phyloP scores from a whole-genome alignment of 2,888 invertebrate species.

The Caenorhabditis sinica region DNA sequence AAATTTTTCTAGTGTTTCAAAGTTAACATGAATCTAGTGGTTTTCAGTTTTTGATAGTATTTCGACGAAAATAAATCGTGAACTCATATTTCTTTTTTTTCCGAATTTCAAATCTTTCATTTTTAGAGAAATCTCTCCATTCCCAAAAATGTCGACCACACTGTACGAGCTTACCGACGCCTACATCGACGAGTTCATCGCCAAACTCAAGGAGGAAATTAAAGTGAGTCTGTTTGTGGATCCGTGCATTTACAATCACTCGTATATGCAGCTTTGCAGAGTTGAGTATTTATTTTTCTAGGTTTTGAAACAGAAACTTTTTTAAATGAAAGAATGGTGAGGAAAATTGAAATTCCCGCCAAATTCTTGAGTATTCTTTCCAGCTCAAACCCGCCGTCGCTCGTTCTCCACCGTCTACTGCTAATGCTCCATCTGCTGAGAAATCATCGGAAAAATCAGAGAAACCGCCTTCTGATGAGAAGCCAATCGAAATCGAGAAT shows the following conservation, averaged over 20 bases:
- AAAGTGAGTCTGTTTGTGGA: background rate
- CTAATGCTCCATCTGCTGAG: background rate
- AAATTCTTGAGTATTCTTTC: background rate
- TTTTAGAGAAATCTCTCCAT: too few species aligned
- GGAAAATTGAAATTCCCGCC: background rate
- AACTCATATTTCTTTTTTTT: too few species aligned
- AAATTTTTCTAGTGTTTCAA: too few species aligned
- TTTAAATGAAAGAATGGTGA: too few species aligned
- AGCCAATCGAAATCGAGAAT: background rate
- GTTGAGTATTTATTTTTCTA: too few species aligned
- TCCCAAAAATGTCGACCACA: constrained; percentile 83
- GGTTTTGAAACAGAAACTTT: too few species aligned
- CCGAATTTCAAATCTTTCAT: too few species aligned
- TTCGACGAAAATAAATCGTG: too few species aligned
- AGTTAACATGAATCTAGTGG: too few species aligned
- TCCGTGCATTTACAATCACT: too few species aligned
- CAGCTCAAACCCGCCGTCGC: background rate
- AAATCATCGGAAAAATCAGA: constrained; percentile 5
- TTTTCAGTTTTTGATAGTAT: too few species aligned
- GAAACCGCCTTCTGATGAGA: background rate
- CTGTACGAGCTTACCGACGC: constrained; percentile 16
- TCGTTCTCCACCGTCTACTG: constrained; percentile 6
- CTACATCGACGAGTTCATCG: constrained; percentile 11
- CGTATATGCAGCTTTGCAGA: background rate
- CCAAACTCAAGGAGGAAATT: constrained; percentile 6